Conservation (phyloP, 2,113 vertebrate genomes). For the Diphyllodes magnificus region DNA sequence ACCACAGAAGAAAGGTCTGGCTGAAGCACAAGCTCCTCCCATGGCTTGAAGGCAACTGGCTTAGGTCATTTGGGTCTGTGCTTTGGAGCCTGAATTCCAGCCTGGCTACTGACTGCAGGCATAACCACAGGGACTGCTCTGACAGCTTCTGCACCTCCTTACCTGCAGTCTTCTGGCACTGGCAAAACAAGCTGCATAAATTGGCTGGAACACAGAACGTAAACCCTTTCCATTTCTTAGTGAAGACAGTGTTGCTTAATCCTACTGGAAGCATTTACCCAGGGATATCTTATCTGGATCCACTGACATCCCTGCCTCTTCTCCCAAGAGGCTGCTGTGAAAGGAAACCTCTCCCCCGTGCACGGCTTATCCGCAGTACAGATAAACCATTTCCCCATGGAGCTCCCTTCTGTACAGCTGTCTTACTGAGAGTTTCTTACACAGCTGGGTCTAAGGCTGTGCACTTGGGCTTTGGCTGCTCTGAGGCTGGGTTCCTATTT, state of each 20-base stretch:
- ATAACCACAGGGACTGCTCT: neutral
- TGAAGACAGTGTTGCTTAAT: neutral
- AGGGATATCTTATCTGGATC: neutral
- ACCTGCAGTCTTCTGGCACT: neutral
- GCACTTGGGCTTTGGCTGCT: neutral
- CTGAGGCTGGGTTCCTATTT: neutral
- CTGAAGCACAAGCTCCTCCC: neutral
- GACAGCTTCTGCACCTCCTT: neutral
- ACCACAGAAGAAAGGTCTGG: neutral
- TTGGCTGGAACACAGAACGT: neutral
- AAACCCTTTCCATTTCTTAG: neutral
- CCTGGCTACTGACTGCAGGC: neutral
- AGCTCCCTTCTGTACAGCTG: neutral
- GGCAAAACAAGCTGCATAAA: neutral
- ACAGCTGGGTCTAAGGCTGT: neutral
- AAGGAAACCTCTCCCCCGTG: neutral
- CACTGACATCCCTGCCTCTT: neutral
- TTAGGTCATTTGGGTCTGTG: neutral
- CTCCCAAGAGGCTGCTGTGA: neutral
- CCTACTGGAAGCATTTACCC: neutral
- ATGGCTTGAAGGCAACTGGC: neutral
- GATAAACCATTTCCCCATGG: neutral
- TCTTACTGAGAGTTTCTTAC: neutral
- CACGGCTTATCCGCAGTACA: neutral
- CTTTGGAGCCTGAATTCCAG: neutral